Percentiles rank a stretch among this genome's conserved stretches.
These are phyloP conservation scores for Drosophila kepulauana DNA, from an alignment of 1,140 invertebrate species.

Conservation along the genomic window DNA sequence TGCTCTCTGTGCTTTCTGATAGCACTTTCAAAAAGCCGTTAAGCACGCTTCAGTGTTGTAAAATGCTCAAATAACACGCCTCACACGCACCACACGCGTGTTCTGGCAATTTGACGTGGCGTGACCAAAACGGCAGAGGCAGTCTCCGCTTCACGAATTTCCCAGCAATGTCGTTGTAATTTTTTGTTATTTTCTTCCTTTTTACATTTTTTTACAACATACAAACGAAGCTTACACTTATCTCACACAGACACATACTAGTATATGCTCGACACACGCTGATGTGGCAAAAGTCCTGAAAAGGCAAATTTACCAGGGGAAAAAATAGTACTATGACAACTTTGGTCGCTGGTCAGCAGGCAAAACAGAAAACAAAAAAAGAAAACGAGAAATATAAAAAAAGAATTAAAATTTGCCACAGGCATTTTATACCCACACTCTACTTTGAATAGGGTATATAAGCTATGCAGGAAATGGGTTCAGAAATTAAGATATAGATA, in stretches of 20 bases:
- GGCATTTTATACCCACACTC: slow-evolving; percentile 49
- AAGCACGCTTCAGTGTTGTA: slow-evolving; percentile 76
- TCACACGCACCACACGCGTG: slow-evolving; percentile 61
- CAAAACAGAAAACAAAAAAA: slow-evolving; percentile 46
- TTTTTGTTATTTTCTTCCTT: slow-evolving; percentile 33
- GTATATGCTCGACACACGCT: slow-evolving; percentile 38
- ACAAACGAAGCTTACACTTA: slow-evolving; percentile 57
- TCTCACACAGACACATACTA: slow-evolving; percentile 45
- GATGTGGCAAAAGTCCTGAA: slow-evolving; percentile 67
- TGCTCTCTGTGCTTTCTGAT: slow-evolving; percentile 40
- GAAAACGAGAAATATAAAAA: slow-evolving; percentile 35
- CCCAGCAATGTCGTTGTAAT: slow-evolving; percentile 49
- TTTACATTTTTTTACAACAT: slow-evolving; percentile 30
- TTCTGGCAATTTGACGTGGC: slow-evolving; percentile 71
- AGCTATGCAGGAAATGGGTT: too few relatives aligned
- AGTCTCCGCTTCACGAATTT: slow-evolving; percentile 38
- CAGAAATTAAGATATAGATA: neutral
- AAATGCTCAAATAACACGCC: slow-evolving; percentile 72
- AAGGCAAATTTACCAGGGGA: slow-evolving; percentile 66
- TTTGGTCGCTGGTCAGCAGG: slow-evolving; percentile 56
- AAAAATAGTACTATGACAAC: slow-evolving; percentile 64
- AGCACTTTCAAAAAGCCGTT: slow-evolving; percentile 75
- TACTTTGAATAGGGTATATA: slow-evolving; percentile 13
- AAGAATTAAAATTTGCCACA: slow-evolving; percentile 68
- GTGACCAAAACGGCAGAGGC: slow-evolving; percentile 58